Conservation (phyloP, 2,797 vertebrate genomes). For the Smutsia gigantea region DNA sequence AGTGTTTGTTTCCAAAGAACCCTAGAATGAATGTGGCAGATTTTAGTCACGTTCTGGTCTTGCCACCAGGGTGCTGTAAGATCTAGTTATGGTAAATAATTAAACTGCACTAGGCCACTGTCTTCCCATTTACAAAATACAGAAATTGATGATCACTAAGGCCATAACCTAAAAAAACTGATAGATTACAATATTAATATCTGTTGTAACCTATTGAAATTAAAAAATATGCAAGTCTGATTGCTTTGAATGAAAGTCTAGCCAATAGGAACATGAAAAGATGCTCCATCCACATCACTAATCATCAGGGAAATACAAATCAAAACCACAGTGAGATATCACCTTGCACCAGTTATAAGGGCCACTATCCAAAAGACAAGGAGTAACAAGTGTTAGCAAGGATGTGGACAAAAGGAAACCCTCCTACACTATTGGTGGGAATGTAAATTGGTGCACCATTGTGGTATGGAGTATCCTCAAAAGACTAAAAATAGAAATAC, state of each 20-base stretch:
- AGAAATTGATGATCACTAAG: neutral
- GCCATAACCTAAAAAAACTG: neutral
- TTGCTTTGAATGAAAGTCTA: neutral
- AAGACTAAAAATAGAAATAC: too few species aligned
- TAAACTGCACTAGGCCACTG: neutral
- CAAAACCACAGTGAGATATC: too few species aligned
- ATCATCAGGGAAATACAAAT: too few species aligned
- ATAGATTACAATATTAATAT: conserved; percentile 5
- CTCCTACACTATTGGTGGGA: too few species aligned
- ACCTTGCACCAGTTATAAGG: too few species aligned
- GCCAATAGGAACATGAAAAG: too few species aligned
- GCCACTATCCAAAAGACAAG: too few species aligned
- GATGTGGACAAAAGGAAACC: too few species aligned
- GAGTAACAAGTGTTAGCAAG: too few species aligned
- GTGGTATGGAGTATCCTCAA: too few species aligned
- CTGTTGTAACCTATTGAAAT: conserved; percentile 21
- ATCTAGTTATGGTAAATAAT: neutral
- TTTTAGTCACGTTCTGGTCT: neutral
- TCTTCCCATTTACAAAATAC: neutral
- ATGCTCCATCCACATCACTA: too few species aligned
- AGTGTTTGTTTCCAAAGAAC: neutral
- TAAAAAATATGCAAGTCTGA: neutral
- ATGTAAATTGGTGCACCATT: too few species aligned
- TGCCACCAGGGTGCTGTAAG: neutral
- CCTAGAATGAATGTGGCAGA: neutral